Evolutionary conservation across 2,113 vertebrate species (phyloP).

Genomic region (Eptesicus fuscus): DNA sequence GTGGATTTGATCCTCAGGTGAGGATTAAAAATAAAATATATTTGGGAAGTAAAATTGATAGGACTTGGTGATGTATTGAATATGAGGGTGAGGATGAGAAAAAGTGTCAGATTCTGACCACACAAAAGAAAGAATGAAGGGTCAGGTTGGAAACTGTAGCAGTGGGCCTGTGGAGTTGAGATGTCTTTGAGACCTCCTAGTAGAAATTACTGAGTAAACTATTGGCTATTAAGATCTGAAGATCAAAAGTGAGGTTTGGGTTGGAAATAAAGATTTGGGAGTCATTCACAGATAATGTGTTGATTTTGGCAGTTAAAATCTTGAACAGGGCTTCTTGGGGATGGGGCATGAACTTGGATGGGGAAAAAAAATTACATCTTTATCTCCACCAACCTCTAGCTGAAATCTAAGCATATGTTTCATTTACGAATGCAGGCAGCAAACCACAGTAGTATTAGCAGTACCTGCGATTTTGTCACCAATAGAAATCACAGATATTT

Average conservation of each 20-base stretch:
- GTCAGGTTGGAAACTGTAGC: neutral
- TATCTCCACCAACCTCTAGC: neutral
- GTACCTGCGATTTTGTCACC: constrained; percentile 29
- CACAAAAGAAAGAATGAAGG: neutral
- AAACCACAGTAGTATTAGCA: neutral
- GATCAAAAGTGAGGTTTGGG: neutral
- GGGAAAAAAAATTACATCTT: neutral
- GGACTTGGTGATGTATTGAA: neutral
- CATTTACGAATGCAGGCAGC: neutral
- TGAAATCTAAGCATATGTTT: neutral
- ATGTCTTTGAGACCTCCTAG: neutral
- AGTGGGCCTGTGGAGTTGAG: neutral
- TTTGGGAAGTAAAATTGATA: neutral
- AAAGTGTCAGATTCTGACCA: neutral
- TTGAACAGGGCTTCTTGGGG: neutral
- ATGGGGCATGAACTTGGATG: neutral
- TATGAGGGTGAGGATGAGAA: neutral
- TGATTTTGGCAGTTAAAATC: neutral
- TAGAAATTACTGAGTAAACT: neutral
- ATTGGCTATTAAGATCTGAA: neutral
- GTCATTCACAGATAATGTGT: neutral
- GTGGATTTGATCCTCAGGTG: neutral
- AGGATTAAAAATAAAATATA: neutral
- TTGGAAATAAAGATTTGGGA: neutral
- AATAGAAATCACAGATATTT: constrained; percentile 48